Conservation (phyloP, 92 coral and sea anemone genomes). For the Umimayanthus chanpuru region DNA sequence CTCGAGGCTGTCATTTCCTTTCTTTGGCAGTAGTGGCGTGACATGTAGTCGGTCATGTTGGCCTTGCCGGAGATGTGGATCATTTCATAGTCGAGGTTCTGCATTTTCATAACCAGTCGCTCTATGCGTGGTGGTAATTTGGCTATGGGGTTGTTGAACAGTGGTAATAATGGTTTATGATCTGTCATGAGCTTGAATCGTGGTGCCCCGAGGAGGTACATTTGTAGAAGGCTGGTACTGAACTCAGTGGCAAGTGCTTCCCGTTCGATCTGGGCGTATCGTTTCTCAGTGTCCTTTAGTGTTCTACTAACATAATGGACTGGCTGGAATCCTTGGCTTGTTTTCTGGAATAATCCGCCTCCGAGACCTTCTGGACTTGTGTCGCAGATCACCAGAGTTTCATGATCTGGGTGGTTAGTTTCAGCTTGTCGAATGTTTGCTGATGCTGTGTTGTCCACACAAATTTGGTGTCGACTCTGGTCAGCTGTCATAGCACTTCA, state of each 20-base stretch:
- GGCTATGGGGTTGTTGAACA: conserved; percentile 41
- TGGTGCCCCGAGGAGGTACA: conserved; percentile 56
- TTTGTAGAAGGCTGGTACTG: conserved; percentile 57
- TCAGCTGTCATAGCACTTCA: too few species aligned
- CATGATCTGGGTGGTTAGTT: conserved; percentile 58
- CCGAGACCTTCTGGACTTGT: conserved; percentile 65
- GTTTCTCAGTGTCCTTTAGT: conserved; percentile 50
- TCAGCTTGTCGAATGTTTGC: too few species aligned
- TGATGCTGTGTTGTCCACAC: too few species aligned
- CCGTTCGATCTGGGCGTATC: conserved; percentile 62
- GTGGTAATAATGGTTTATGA: conserved; percentile 59
- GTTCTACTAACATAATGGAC: conserved; percentile 55
- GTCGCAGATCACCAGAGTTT: conserved; percentile 64
- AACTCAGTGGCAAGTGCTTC: conserved; percentile 60
- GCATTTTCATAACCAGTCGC: conserved; percentile 62
- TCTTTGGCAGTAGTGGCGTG: conserved; percentile 42
- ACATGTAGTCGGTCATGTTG: conserved; percentile 51
- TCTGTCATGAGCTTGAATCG: conserved; percentile 68
- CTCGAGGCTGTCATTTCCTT: conserved; percentile 21
- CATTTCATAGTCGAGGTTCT: conserved; percentile 3
- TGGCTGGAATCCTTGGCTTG: conserved; percentile 54
- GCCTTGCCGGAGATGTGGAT: conserved; percentile 56
- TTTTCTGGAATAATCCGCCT: conserved; percentile 55
- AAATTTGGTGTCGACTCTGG: too few species aligned
- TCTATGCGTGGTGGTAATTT: conserved; percentile 71